Evolutionary conservation across 1,140 invertebrate genomes (phyloP).

Genomic region (Onthophagus taurus): DNA sequence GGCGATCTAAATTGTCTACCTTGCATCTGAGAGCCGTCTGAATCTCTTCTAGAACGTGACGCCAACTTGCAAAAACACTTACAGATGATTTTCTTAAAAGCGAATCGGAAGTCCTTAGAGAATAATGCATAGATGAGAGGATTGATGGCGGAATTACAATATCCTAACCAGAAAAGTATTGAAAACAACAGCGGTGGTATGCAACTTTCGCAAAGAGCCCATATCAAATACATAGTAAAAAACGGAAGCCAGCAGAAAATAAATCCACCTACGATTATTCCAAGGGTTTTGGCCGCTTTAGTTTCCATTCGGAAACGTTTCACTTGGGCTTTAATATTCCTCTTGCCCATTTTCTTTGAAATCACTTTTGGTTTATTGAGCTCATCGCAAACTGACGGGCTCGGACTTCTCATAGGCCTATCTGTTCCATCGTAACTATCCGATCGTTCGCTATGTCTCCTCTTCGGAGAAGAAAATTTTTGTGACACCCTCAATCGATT

Average conservation of each 20-base stretch:
- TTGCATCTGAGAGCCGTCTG: slow-evolving; percentile 53
- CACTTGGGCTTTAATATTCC: slow-evolving; percentile 78
- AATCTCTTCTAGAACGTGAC: slow-evolving; percentile 46
- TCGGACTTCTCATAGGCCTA: slow-evolving; percentile 31
- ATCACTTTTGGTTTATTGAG: slow-evolving; percentile 54
- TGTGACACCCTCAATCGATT: slow-evolving; percentile 38
- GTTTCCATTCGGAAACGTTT: slow-evolving; percentile 84
- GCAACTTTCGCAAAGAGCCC: slow-evolving; percentile 72
- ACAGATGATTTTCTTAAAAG: slow-evolving; percentile 86
- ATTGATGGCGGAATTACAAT: slow-evolving; percentile 92
- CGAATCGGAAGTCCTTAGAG: slow-evolving; percentile 84
- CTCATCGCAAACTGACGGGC: slow-evolving; percentile 45
- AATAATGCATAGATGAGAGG: slow-evolving; percentile 88
- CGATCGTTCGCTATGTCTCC: slow-evolving; percentile 18
- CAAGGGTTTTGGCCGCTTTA: slow-evolving; percentile 88
- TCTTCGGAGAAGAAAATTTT: slow-evolving; percentile 16
- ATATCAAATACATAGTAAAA: slow-evolving; percentile 84
- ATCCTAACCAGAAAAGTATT: slow-evolving; percentile 93
- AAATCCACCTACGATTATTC: slow-evolving; percentile 89
- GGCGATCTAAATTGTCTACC: slow-evolving; percentile 41
- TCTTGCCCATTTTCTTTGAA: slow-evolving; percentile 63
- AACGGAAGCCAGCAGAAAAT: slow-evolving; percentile 92
- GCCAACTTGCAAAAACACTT: slow-evolving; percentile 57
- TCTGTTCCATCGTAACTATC: slow-evolving; percentile 35
- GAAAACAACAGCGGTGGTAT: slow-evolving; percentile 76